Percentiles rank a stretch among this genome's conserved stretches.
Evolutionary conservation across 2,888 invertebrate genomes (phyloP).

Genomic region (Keiferia lycopersicella): DNA sequence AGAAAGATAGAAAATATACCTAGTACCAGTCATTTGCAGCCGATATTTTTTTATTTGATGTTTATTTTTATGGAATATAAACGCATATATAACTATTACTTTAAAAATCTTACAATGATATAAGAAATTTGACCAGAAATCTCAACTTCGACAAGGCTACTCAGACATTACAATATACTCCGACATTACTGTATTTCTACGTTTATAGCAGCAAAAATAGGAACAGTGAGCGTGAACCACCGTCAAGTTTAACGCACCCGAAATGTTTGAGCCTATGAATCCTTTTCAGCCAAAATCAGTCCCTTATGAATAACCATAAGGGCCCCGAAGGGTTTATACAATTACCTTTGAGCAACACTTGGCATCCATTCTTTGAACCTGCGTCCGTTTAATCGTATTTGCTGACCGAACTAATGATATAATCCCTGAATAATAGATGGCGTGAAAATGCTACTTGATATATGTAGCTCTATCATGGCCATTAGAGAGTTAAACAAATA

Average conservation of each 20-base stretch:
- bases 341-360: slow-evolving; percentile 22
- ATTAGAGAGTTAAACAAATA: too few species aligned
- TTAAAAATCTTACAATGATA: too few species aligned
- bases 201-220: neutral
- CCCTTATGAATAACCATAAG: slow-evolving; percentile 1
- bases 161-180: too few species aligned
- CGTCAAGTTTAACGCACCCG: neutral
- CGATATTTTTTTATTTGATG: too few species aligned
- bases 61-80: too few species aligned
- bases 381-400: neutral
- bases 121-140: too few species aligned
- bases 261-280: slow-evolving; percentile 2
- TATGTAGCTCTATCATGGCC: too few species aligned
- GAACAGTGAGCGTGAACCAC: neutral
- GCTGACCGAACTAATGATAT: slow-evolving; percentile 9
- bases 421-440: neutral
- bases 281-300: neutral
- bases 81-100: too few species aligned
- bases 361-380: slow-evolving; percentile 6
- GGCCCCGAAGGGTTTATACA: slow-evolving; percentile 20
- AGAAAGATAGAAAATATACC: too few species aligned
- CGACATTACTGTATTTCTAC: too few species aligned
- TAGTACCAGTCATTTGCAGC: too few species aligned
- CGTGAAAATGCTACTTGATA: neutral
- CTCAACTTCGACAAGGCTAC: too few species aligned